phyloP scores from a whole-genome alignment of 2,888 invertebrate genomes.

The Dione juno region DNA sequence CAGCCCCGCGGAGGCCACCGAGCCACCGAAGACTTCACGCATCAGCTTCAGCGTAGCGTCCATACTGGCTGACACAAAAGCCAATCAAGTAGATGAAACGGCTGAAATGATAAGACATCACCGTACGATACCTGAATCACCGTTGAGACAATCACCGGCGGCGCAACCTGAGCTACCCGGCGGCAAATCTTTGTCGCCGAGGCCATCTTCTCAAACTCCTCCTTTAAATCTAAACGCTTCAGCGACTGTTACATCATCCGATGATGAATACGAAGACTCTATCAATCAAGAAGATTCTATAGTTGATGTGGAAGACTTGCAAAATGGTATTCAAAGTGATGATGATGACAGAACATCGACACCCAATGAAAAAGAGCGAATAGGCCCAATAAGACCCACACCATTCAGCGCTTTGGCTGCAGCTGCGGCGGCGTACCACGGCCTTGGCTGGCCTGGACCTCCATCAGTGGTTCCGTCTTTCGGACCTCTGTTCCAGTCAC shows the following conservation, averaged over 20 bases:
- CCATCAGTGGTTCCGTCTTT: slow-evolving; percentile 84
- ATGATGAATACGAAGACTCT: slow-evolving; percentile 87
- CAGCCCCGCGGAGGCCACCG: slow-evolving; percentile 86
- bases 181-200: slow-evolving; percentile 68
- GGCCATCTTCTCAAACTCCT: slow-evolving; percentile 73
- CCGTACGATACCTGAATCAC: slow-evolving; percentile 78
- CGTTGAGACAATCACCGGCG: slow-evolving; percentile 74
- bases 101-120: slow-evolving; percentile 80
- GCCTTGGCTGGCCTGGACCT: slow-evolving; percentile 84
- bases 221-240: slow-evolving; percentile 79
- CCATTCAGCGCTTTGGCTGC: slow-evolving; percentile 87
- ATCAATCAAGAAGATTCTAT: slow-evolving; percentile 87
- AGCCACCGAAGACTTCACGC: slow-evolving; percentile 85
- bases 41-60: slow-evolving; percentile 95
- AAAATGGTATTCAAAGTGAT: slow-evolving; percentile 81
- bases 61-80: slow-evolving; percentile 91
- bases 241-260: slow-evolving; percentile 79
- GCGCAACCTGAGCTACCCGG: slow-evolving; percentile 78
- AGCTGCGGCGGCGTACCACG: slow-evolving; percentile 87
- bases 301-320: slow-evolving; percentile 91
- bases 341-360: slow-evolving; percentile 71
- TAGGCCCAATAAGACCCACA: slow-evolving; percentile 88
- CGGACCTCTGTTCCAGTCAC: slow-evolving; percentile 87
- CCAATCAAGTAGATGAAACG: slow-evolving; percentile 76
- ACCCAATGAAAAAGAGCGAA: slow-evolving; percentile 65